Conservation (phyloP, 2,888 invertebrate genomes). For the Troides aeacus region DNA sequence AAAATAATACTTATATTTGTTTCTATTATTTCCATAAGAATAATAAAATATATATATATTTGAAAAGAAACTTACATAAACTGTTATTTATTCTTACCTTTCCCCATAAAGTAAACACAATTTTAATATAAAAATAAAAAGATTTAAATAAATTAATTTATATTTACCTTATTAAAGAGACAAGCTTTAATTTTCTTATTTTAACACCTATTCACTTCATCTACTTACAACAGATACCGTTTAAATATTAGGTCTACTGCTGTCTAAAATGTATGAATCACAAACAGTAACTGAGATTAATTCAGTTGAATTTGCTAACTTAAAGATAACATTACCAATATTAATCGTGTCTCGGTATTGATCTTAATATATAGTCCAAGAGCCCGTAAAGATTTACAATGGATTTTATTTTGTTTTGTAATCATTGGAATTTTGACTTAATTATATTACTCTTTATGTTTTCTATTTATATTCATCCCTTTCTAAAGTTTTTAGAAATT, state of each 20-base stretch:
- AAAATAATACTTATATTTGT: too few relatives aligned
- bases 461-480: neutral
- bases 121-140: too few relatives aligned
- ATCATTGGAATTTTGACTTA: neutral
- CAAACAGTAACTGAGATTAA: conserved; percentile 31
- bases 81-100: too few relatives aligned
- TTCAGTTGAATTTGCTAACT: conserved; percentile 32
- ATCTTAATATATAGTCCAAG: conserved; percentile 31
- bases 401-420: neutral
- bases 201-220: conserved; percentile 8
- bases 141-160: too few relatives aligned
- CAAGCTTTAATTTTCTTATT: neutral
- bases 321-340: conserved; percentile 33
- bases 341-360: conserved; percentile 31
- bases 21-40: too few relatives aligned
- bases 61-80: too few relatives aligned
- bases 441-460: neutral
- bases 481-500: neutral
- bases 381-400: conserved; percentile 14
- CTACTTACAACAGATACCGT: conserved; percentile 9
- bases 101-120: too few relatives aligned
- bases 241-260: conserved; percentile 2
- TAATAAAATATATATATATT: too few relatives aligned
- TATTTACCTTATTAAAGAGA: too few relatives aligned
- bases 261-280: conserved; percentile 16